phyloP scores from a whole-genome alignment of 1,140 invertebrate species.

The Trachymyrmex cornetzi region DNA sequence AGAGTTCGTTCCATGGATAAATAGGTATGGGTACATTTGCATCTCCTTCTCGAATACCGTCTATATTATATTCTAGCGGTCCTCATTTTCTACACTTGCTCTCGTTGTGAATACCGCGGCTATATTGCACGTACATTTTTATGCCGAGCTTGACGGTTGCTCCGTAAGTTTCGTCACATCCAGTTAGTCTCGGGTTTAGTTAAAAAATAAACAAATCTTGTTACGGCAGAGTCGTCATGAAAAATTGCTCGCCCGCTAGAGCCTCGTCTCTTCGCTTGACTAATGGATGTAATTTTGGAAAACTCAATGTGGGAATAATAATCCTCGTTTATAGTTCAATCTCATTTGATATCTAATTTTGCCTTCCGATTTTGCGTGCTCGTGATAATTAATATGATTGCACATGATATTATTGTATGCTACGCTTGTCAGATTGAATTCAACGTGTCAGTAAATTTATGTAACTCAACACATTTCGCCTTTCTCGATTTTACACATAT shows the following conservation, averaged over 20 bases:
- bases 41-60: conserved; percentile 23
- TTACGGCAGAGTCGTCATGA: conserved; percentile 2
- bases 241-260: conserved; percentile 34
- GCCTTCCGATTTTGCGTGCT: conserved; percentile 25
- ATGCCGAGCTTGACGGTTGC: background rate
- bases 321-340: conserved; percentile 21
- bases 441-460: conserved; percentile 33
- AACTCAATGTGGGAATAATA: conserved; percentile 22
- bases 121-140: conserved; percentile 5
- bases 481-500: background rate
- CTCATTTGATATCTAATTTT: conserved; percentile 50
- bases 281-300: conserved; percentile 37
- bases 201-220: conserved; percentile 32
- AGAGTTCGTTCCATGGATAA: conserved; percentile 49
- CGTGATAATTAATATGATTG: conserved; percentile 52
- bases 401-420: conserved; percentile 37
- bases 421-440: conserved; percentile 41
- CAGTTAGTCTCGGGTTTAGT: background rate
- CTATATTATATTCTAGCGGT: conserved; percentile 24
- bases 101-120: background rate
- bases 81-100: background rate
- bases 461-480: background rate
- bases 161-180: conserved; percentile 29
- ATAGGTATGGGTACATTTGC: conserved; percentile 30
- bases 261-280: background rate